Base-by-base conservation (phyloP, 2,888 invertebrate species). In the Dasysyrphus albostriatus region DNA sequence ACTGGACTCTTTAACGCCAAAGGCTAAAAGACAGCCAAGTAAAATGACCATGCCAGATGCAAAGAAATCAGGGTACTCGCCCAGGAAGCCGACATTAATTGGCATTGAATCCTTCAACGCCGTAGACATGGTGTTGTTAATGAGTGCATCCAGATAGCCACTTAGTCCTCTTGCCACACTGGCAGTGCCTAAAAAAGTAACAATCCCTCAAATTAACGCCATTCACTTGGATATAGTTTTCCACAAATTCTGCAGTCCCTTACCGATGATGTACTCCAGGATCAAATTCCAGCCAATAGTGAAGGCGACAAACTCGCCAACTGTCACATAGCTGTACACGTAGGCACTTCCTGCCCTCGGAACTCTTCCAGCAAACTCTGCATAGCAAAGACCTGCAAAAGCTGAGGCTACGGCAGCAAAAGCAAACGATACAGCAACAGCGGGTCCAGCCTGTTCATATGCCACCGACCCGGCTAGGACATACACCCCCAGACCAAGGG, bases 231-330 rank as follows among this genome's bases (percentile, higher is more conserved):
- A 19, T 19, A 19, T 19, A 32, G 65, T 32, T 24, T 42, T 42
- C n/a, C 44, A 42, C 19, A 42, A n/a, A 29, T 16, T 3, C 10
- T 12, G 1, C 9, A 37, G 12, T 49, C 49, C 37, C 90, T 93
- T 92, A 95, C 97, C 97, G 83, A 98, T 97, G 54, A 97, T 95
- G 92, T 98, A 97, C 91, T 98, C 98, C 67, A 98, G 93, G 89
- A 98, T 97, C 69, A 98, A 95, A 92, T 98, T 98, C 98, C 98
- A 98, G 19, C 98, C 98, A 89, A 98, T 98, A 61, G 97, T 94
- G 92, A 98, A 98, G 0, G 98, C 98, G 76, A 97, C 95, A 90
- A 98, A 96, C 93, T 98, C 98, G 1, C 98, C 98, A 76, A 98
- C 96, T 69, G 97, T 97, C 19, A 98, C 98, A 91, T 98, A 98